Percentiles rank a stretch among this genome's conserved stretches.
Conservation (phyloP, 1,140 invertebrate genomes). For the Apis dorsata region DNA sequence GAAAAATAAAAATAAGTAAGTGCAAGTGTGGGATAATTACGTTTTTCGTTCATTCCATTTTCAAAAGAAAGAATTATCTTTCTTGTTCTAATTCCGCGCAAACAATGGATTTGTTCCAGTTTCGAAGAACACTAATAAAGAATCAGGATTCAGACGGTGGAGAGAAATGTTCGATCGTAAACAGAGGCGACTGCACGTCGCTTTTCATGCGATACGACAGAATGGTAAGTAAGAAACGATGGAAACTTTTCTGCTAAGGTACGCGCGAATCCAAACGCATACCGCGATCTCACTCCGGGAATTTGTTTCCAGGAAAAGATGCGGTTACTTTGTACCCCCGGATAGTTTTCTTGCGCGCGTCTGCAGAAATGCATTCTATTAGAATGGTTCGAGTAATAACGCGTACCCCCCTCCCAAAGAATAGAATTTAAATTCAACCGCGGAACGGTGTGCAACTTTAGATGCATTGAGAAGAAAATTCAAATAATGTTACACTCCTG, state of each 20-base stretch:
- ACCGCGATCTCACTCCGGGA: conserved; percentile 7
- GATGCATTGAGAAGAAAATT: background rate
- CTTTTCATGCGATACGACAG: background rate
- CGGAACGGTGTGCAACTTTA: background rate
- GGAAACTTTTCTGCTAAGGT: conserved; percentile 41
- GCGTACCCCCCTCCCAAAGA: background rate
- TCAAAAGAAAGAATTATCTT: background rate
- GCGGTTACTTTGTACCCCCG: conserved; percentile 26
- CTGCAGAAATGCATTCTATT: conserved; percentile 28
- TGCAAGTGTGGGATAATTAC: no score
- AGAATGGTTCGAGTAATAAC: conserved; percentile 11
- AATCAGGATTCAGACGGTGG: background rate
- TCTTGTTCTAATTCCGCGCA: background rate
- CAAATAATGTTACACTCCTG: background rate
- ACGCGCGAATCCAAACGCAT: conserved; percentile 33
- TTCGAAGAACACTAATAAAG: conserved; percentile 1
- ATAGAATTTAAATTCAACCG: conserved; percentile 37
- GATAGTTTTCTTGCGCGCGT: conserved; percentile 31
- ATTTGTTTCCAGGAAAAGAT: conserved; percentile 36
- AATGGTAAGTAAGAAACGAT: conserved; percentile 20
- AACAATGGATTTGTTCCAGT: background rate
- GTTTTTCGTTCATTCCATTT: background rate
- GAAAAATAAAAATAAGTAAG: no score
- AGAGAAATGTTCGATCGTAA: conserved; percentile 3
- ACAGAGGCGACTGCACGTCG: background rate